These are phyloP conservation scores for Sceliomorpha sp. DNA, from an alignment of 2,888 invertebrate species.

Conservation along the genomic window DNA sequence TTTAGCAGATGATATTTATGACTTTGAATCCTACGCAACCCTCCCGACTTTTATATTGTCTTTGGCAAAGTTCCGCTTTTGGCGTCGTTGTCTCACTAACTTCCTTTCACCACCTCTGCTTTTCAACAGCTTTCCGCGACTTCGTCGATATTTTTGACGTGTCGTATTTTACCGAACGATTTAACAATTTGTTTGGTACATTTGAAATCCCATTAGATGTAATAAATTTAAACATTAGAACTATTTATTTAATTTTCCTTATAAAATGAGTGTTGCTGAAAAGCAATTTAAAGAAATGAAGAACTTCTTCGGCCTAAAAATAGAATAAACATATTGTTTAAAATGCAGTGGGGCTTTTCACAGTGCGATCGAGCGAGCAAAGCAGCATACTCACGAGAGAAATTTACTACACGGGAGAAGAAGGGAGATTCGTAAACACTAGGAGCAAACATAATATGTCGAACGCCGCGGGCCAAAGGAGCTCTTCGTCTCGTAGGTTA, in stretches of 20 bases:
- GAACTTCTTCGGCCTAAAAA: no score
- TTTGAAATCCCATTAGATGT: no score
- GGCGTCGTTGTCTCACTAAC: constrained; percentile 43
- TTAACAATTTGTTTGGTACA: no score
- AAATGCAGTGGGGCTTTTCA: constrained; percentile 42
- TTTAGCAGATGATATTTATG: constrained; percentile 80
- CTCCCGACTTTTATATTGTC: constrained; percentile 74
- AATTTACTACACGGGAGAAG: constrained; percentile 53
- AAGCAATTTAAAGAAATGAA: no score
- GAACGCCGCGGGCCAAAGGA: constrained; percentile 72
- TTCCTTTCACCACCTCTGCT: constrained; percentile 14
- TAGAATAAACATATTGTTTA: constrained; percentile 22
- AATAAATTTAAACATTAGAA: no score
- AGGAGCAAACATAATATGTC: constrained; percentile 79
- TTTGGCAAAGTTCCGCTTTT: constrained; percentile 67
- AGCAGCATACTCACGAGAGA: constrained; percentile 32
- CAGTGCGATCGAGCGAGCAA: constrained; percentile 37
- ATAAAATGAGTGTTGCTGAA: no score
- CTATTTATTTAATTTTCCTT: no score
- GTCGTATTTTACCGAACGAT: no score
- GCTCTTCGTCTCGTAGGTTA: constrained; percentile 52
- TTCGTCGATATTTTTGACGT: no score
- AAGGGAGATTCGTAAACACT: constrained; percentile 74
- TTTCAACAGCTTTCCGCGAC: not conserved
- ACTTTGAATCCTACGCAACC: constrained; percentile 71